A percentile compares a stretch with the other conserved stretches of the same genome.
phyloP scores from a whole-genome alignment of 2,113 vertebrate genomes.

The Myotis lucifugus region DNA sequence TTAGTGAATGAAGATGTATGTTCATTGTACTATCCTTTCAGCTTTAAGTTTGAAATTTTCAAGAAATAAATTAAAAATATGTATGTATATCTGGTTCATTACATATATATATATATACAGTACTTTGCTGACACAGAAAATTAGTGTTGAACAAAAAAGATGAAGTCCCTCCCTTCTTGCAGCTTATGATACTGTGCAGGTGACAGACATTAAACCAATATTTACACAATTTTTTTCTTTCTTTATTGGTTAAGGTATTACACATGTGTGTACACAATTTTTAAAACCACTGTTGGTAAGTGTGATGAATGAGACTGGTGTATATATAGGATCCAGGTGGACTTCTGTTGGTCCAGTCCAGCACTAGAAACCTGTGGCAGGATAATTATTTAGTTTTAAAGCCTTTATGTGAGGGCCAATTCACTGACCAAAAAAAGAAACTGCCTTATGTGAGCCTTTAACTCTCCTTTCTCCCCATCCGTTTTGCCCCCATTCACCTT shows the following conservation, averaged over 20 bases:
- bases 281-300: not conserved
- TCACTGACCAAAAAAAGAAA: not conserved
- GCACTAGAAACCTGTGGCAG: not conserved
- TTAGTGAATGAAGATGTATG: not conserved
- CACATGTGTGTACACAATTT: not conserved
- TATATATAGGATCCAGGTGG: not conserved
- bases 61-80: not conserved
- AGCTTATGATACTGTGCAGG: not conserved
- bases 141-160: not conserved
- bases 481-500: not conserved
- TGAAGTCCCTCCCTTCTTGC: not conserved
- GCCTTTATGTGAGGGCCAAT: not conserved
- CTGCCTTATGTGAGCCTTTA: not conserved
- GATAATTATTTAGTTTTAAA: not conserved
- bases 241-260: no score
- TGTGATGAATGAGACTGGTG: not conserved
- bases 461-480: not conserved
- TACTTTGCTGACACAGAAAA: not conserved
- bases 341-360: not conserved
- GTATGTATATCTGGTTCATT: not conserved
- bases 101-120: not conserved
- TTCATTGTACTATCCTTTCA: not conserved
- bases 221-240: not conserved
- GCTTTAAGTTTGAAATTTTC: not conserved
- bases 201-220: not conserved